Conservation (phyloP, 2,888 invertebrate species). For the Apamea monoglypha region DNA sequence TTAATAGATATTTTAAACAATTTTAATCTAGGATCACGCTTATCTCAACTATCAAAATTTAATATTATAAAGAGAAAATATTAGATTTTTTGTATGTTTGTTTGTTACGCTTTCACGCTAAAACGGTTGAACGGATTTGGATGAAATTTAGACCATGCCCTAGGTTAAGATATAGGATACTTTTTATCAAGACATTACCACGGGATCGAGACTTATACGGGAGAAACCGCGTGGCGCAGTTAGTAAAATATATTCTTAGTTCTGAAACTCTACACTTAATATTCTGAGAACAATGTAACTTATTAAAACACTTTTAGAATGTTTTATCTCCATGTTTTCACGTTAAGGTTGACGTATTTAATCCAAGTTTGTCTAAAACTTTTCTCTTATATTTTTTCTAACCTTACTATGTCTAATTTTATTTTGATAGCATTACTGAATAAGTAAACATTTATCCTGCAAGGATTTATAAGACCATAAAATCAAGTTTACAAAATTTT, state of each 20-base stretch:
- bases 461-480: neutral
- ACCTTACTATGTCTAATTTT: neutral
- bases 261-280: slow-evolving; percentile 21
- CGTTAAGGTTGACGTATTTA: slow-evolving; percentile 23
- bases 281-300: slow-evolving; percentile 54
- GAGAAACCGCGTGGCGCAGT: neutral
- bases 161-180: too few species aligned
- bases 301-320: slow-evolving; percentile 49
- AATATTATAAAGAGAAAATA: too few species aligned
- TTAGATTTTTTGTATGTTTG: too few species aligned
- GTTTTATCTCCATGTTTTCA: slow-evolving; percentile 6
- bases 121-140: neutral
- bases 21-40: slow-evolving; percentile 27
- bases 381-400: neutral
- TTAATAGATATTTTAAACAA: neutral
- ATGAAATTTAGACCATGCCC: neutral
- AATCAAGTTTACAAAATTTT: neutral
- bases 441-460: neutral
- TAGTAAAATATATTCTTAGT: slow-evolving; percentile 11
- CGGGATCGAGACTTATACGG: neutral
- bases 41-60: neutral
- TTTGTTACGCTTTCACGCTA: neutral
- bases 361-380: neutral
- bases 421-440: neutral
- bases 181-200: neutral